Evolutionary conservation across 1,140 invertebrate species (phyloP).

Genomic region (Drosophila quadrilineata): DNA sequence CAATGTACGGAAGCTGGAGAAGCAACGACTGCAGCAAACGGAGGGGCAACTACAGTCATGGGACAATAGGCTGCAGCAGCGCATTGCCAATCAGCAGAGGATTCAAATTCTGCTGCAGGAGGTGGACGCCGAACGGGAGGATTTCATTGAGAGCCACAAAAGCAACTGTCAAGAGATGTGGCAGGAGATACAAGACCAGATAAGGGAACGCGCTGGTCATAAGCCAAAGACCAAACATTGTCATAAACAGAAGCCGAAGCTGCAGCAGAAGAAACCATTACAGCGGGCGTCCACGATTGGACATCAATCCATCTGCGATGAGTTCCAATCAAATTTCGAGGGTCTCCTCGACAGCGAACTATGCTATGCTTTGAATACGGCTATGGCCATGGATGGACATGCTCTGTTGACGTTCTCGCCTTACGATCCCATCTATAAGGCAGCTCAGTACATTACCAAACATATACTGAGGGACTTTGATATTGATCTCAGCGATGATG

Average conservation of each 20-base stretch:
- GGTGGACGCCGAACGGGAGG: slow-evolving; percentile 38
- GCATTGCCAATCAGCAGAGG: slow-evolving; percentile 56
- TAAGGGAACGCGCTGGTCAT: slow-evolving; percentile 42
- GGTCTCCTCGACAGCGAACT: slow-evolving; percentile 62
- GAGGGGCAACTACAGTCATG: slow-evolving; percentile 61
- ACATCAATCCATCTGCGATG: slow-evolving; percentile 55
- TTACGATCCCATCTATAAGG: slow-evolving; percentile 76
- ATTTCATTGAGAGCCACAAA: slow-evolving; percentile 64
- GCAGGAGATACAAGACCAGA: slow-evolving; percentile 60
- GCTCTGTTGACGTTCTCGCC: slow-evolving; percentile 42
- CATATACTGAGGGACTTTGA: slow-evolving; percentile 57
- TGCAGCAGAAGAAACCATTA: too few species aligned
- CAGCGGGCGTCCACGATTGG: background rate
- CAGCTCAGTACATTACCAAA: slow-evolving; percentile 67
- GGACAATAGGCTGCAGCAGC: slow-evolving; percentile 60
- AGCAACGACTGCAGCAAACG: slow-evolving; percentile 38
- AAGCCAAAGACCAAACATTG: slow-evolving; percentile 21
- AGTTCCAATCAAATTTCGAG: slow-evolving; percentile 58
- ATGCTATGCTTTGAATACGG: slow-evolving; percentile 67
- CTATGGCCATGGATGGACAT: slow-evolving; percentile 61
- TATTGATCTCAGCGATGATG: slow-evolving; percentile 64
- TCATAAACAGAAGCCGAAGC: slow-evolving; percentile 32
- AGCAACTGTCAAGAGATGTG: slow-evolving; percentile 50
- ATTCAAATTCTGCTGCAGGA: slow-evolving; percentile 50
- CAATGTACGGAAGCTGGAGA: slow-evolving; percentile 52